Base-by-base conservation (phyloP, 2,888 invertebrate genomes). In the Microctonus brassicae region DNA sequence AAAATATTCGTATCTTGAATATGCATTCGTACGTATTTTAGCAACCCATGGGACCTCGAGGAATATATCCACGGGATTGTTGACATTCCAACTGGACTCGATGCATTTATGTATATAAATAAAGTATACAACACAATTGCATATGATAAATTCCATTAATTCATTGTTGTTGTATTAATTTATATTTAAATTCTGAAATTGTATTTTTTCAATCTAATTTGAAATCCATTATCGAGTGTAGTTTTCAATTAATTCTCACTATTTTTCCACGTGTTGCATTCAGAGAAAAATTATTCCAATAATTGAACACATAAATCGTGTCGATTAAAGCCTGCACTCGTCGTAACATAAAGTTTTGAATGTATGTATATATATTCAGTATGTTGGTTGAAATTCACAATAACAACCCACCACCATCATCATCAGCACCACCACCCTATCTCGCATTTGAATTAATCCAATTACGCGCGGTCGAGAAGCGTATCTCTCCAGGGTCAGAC, bases 1-100 rank as follows among this genome's bases (percentile, higher is more conserved):
- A 84, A 85, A 86, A 86, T 79, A 82, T 83, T 84, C 84, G 83
- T 85, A 85, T 85, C 84, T 83, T 81, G 82, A 82, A 81, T 82
- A 83, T 81, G 83, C 85, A 85, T 84, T 85, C 83, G 76, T 78
- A 77, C 81, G 77, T 81, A 81, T 80, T 80, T 47, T 17, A 47
- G 20, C 17, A 79, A 76, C 78, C 71, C 78, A 73, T 68, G 70
- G 73, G 75, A 70, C 73, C 47, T 69, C 63, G 61, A 42, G 42
- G 47, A 62, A 39, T 67, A 72, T 55, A 63, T 67, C 70, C 29
- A 69, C 64, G 22, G 53, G 36, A 17, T 55, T 62, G 47, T 36
- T 58, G 42, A 72, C 52, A 39, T 47, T 60, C 60, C 53, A 65
- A 73, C 70, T 36, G 60, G 52, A 70, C 70, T 65, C 71, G 4